Evolutionary conservation across 2,113 vertebrate species (phyloP).

Genomic region (Coptodon rendalli): DNA sequence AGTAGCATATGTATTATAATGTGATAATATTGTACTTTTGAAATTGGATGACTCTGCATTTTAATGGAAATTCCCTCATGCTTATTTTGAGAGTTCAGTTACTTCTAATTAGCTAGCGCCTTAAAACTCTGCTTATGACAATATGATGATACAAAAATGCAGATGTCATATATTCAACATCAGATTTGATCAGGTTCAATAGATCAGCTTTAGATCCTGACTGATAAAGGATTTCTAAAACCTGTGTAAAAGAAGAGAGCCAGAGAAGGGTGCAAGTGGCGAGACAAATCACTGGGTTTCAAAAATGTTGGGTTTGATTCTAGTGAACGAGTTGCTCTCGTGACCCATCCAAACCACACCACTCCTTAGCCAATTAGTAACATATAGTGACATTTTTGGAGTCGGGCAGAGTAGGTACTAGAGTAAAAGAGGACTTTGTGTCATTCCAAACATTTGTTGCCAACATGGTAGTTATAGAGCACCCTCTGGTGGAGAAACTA

Average conservation of each 20-base stretch:
- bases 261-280: background rate
- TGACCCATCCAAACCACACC: background rate
- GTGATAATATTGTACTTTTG: background rate
- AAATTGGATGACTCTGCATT: rapidly evolving
- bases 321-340: background rate
- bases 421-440: background rate
- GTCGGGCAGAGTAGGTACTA: background rate
- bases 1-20: background rate
- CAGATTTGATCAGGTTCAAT: background rate
- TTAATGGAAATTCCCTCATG: background rate
- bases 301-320: background rate
- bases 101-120: background rate
- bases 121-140: background rate
- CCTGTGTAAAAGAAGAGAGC: background rate
- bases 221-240: background rate
- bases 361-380: background rate
- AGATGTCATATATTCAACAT: background rate
- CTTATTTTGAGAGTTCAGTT: background rate
- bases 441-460: background rate
- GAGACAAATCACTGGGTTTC: background rate
- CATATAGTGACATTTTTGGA: background rate
- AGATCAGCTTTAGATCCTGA: background rate
- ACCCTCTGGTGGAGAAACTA: background rate
- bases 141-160: background rate
- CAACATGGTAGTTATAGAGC: background rate